Conservation (phyloP, 2,888 invertebrate genomes). For the Halictus ligatus region DNA sequence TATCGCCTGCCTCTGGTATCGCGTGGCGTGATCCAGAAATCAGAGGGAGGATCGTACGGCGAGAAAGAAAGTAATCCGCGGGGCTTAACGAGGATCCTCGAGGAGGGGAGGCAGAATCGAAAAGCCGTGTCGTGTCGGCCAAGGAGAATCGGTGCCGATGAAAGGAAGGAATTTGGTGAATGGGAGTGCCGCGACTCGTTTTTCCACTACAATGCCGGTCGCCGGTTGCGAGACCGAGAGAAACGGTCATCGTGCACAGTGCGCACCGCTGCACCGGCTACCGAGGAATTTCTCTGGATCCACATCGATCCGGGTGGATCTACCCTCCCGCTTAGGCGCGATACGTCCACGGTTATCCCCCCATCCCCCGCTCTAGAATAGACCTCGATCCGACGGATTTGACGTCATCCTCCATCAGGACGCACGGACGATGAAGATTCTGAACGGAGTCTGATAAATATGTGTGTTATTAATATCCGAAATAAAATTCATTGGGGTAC, state of each 20-base stretch:
- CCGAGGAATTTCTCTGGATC: constrained; percentile 56
- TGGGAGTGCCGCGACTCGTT: constrained; percentile 78
- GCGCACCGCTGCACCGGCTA: constrained; percentile 31
- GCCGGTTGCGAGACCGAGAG: background rate
- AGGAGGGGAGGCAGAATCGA: constrained; percentile 63
- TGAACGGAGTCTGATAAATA: too few relatives aligned
- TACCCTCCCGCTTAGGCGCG: background rate
- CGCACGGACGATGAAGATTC: too few relatives aligned
- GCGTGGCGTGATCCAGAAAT: background rate
- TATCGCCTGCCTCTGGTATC: background rate
- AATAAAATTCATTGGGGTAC: too few relatives aligned
- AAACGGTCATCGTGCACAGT: constrained; percentile 3
- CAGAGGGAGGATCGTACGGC: background rate
- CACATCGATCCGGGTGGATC: constrained; percentile 54
- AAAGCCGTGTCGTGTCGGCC: constrained; percentile 69
- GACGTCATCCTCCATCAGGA: background rate
- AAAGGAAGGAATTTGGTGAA: constrained; percentile 82
- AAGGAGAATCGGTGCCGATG: constrained; percentile 78
- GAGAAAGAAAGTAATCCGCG: constrained; percentile 15
- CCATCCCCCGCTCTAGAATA: background rate
- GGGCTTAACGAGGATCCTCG: constrained; percentile 6
- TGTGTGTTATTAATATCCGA: too few relatives aligned
- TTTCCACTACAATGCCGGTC: constrained; percentile 56
- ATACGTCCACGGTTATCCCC: background rate
- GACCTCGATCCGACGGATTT: background rate